phyloP scores from a whole-genome alignment of 2,113 vertebrate genomes.

The Candoia aspera region DNA sequence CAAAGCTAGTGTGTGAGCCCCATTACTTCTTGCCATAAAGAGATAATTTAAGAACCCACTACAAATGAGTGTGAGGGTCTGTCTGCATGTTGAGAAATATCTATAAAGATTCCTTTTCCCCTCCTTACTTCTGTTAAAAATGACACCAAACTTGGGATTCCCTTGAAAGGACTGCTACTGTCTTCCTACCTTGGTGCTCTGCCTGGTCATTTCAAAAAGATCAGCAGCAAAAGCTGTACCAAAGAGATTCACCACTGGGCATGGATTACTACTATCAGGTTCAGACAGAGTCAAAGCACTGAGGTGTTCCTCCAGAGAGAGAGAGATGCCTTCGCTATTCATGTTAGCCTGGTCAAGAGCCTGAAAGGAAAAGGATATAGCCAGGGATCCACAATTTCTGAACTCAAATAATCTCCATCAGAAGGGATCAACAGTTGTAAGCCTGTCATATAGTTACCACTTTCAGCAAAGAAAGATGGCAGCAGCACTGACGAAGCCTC shows the following conservation, averaged over 20 bases:
- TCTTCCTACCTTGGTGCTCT: slow-evolving; percentile 88
- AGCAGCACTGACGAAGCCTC: slow-evolving; percentile 94
- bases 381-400: not conserved
- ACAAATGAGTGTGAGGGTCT: not conserved
- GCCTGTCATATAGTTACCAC: slow-evolving; percentile 71
- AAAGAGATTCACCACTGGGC: slow-evolving; percentile 81
- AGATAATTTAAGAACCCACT: not conserved
- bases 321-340: slow-evolving; percentile 82
- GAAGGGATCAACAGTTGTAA: not conserved
- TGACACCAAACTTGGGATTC: not conserved
- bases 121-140: not conserved
- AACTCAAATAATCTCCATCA: not conserved
- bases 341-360: slow-evolving; percentile 84
- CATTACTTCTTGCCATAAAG: not conserved
- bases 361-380: slow-evolving; percentile 56
- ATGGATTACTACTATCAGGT: slow-evolving; percentile 67
- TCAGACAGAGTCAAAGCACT: slow-evolving; percentile 83
- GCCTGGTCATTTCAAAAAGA: slow-evolving; percentile 80
- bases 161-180: slow-evolving; percentile 1
- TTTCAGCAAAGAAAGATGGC: slow-evolving; percentile 90
- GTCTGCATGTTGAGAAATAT: no score
- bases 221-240: slow-evolving; percentile 79
- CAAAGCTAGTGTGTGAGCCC: not conserved
- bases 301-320: slow-evolving; percentile 92
- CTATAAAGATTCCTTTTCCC: not conserved